These are phyloP conservation scores for Lucilia cuprina DNA, from an alignment of 1,140 invertebrate species.

Conservation along the genomic window DNA sequence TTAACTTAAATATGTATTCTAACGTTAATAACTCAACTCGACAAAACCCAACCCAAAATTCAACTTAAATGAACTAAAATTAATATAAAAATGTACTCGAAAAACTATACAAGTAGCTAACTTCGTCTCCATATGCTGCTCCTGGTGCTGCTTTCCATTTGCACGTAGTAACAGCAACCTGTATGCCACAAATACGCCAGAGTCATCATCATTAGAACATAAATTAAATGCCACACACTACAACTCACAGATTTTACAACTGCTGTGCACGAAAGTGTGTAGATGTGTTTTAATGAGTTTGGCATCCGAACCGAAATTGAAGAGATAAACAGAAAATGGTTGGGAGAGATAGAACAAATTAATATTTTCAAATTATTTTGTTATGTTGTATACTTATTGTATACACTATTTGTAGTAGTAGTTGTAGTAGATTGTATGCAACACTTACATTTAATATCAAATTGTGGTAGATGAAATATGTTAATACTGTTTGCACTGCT, in stretches of 20 bases:
- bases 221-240: conserved; percentile 18
- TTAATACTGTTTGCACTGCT: not conserved
- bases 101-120: not conserved
- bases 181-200: not conserved
- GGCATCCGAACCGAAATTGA: no score
- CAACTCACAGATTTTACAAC: not conserved
- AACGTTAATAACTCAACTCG: not conserved
- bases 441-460: not conserved
- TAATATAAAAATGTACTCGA: no score
- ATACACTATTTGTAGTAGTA: no score
- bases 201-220: conserved; percentile 1
- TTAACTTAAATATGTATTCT: conserved; percentile 27
- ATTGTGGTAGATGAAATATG: not conserved
- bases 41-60: not conserved
- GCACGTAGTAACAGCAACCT: not conserved
- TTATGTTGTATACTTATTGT: no score
- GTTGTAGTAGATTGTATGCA: not conserved
- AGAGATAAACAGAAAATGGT: no score
- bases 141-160: not conserved
- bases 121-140: not conserved
- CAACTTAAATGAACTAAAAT: not conserved
- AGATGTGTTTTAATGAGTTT: not conserved
- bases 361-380: no score
- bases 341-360: no score
- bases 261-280: not conserved